Evolutionary conservation across 2,113 vertebrate species (phyloP).

Genomic region (Fregata magnificens): DNA sequence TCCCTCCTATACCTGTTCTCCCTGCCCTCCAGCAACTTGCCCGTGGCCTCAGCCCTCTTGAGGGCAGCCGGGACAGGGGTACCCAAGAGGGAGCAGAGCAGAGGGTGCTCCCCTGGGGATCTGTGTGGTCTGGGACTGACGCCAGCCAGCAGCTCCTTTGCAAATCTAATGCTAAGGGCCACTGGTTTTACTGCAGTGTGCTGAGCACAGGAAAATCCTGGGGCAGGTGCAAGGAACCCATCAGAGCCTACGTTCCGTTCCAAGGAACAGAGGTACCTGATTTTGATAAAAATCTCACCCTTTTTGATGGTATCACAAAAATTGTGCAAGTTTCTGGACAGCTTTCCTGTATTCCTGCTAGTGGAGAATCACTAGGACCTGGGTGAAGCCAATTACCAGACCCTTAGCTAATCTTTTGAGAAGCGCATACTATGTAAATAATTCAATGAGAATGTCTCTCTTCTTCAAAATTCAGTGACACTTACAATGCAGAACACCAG

Average conservation of each 20-base stretch:
- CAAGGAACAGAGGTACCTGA: background rate
- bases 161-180: background rate
- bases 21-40: background rate
- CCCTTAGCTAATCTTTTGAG: background rate
- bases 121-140: background rate
- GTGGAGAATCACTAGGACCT: background rate
- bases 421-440: background rate
- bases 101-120: background rate
- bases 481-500: background rate
- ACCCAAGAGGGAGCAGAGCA: fast-evolving
- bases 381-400: background rate
- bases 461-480: background rate
- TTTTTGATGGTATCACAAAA: background rate
- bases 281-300: background rate
- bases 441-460: background rate
- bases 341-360: background rate
- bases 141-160: background rate
- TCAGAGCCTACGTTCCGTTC: background rate
- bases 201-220: background rate
- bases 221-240: background rate
- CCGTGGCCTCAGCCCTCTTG: background rate
- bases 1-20: background rate
- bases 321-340: background rate
- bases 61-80: background rate
- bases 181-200: background rate